phyloP scores from a whole-genome alignment of 1,140 invertebrate species.

The Lepidurus arcticus region DNA sequence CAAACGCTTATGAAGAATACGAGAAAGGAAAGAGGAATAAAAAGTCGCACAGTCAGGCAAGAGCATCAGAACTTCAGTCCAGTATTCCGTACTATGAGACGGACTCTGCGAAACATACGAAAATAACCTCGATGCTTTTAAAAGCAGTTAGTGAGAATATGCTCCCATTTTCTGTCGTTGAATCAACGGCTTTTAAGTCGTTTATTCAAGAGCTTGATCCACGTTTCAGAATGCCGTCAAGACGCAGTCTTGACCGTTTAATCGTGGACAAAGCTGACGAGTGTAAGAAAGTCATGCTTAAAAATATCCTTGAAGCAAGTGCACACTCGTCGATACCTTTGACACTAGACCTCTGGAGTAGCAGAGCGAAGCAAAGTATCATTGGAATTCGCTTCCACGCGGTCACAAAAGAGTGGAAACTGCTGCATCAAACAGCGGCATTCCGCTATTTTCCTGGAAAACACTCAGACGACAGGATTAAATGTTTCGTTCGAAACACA shows the following conservation, averaged over 20 bases:
- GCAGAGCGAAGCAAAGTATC: constrained; percentile 28
- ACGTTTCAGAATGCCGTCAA: constrained; percentile 5
- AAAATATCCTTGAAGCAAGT: neutral
- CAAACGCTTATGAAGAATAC: constrained; percentile 6
- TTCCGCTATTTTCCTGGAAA: constrained; percentile 10
- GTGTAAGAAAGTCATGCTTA: neutral
- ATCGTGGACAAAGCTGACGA: neutral
- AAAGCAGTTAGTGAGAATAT: constrained; percentile 6
- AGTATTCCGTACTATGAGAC: neutral
- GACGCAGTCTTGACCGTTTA: neutral
- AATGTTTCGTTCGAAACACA: constrained; percentile 2
- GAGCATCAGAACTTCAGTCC: neutral
- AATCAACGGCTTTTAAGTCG: neutral
- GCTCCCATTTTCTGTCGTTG: neutral
- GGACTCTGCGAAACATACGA: neutral
- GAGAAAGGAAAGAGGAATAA: neutral
- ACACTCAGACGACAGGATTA: neutral
- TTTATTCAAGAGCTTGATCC: constrained; percentile 6
- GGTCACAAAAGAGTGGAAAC: constrained; percentile 16
- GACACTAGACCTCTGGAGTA: constrained; percentile 24
- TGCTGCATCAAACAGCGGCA: neutral
- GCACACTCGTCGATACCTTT: neutral
- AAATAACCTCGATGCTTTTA: neutral
- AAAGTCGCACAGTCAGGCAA: constrained; percentile 4
- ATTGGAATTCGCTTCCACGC: neutral